phyloP scores from a whole-genome alignment of 2,888 invertebrate species.

The Coelinius sp. region DNA sequence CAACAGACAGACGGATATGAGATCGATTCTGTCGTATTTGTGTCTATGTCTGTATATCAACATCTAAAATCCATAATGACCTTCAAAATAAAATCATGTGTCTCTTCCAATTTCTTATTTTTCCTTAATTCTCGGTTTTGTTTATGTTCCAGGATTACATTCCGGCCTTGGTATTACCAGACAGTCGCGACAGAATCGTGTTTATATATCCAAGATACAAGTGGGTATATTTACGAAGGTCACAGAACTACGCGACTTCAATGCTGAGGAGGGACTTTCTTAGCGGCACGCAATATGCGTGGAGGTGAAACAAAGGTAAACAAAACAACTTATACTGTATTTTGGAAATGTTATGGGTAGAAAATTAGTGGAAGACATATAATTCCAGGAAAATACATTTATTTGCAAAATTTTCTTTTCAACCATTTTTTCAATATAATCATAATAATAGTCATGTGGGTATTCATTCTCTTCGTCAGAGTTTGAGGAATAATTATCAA shows the following conservation, averaged over 20 bases:
- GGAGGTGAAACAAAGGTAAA: conserved; percentile 9
- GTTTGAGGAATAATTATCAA: too few species aligned
- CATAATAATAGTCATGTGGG: too few species aligned
- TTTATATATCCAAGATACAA: conserved; percentile 31
- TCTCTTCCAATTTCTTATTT: not conserved
- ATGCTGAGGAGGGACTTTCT: conserved; percentile 42
- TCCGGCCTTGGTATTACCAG: conserved; percentile 20
- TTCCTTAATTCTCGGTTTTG: not conserved
- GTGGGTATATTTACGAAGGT: conserved; percentile 52
- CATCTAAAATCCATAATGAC: too few species aligned
- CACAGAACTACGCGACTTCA: conserved; percentile 56
- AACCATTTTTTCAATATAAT: too few species aligned
- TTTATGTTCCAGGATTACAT: conserved; percentile 30
- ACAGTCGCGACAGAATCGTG: conserved; percentile 5
- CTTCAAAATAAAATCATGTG: too few species aligned
- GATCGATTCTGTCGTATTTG: too few species aligned
- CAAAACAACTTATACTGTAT: not conserved
- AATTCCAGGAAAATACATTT: not conserved
- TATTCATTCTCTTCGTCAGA: too few species aligned
- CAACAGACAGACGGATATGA: too few species aligned
- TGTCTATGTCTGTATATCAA: too few species aligned
- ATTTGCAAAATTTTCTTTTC: too few species aligned
- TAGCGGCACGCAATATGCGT: conserved; percentile 22
- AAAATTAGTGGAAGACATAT: too few species aligned
- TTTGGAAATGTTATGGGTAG: too few species aligned